phyloP scores from a whole-genome alignment of 1,140 invertebrate genomes.

The Bombus affinis region DNA sequence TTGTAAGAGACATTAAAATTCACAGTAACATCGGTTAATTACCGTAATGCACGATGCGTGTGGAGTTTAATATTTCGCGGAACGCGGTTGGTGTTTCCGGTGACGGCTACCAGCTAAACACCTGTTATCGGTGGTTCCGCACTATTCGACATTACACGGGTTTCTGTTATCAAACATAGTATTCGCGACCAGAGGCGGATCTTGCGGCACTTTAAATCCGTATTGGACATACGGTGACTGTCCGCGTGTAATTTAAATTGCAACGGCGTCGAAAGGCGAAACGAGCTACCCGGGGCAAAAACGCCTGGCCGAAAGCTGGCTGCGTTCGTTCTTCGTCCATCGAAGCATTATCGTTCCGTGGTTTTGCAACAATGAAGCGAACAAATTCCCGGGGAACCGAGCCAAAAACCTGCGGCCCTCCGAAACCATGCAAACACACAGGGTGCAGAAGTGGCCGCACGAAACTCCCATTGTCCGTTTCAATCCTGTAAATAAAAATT shows the following conservation, averaged over 20 bases:
- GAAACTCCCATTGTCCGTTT: not conserved
- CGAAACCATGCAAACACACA: not conserved
- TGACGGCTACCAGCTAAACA: constrained; percentile 50
- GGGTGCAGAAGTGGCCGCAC: not conserved
- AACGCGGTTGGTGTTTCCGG: constrained; percentile 49
- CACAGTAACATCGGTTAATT: constrained; percentile 1
- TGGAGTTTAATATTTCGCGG: constrained; percentile 49
- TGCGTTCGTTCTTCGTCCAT: not conserved
- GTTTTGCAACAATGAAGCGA: not conserved
- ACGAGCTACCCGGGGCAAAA: not conserved
- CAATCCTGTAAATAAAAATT: constrained; percentile 31
- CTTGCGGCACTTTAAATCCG: constrained; percentile 55
- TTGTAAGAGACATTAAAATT: not conserved
- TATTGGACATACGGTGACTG: constrained; percentile 20
- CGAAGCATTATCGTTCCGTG: not conserved
- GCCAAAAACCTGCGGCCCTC: not conserved
- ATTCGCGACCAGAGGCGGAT: constrained; percentile 53
- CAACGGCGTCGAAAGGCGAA: constrained; percentile 4
- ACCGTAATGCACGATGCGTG: constrained; percentile 45
- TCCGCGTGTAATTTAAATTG: constrained; percentile 22
- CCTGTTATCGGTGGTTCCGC: constrained; percentile 62
- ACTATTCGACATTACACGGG: constrained; percentile 57
- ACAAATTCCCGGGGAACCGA: constrained; percentile 4
- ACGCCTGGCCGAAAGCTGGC: not conserved
- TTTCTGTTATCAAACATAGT: constrained; percentile 54